Conservation (phyloP, 35 echinoderm and acorn worm species). For the Patiria miniata region DNA sequence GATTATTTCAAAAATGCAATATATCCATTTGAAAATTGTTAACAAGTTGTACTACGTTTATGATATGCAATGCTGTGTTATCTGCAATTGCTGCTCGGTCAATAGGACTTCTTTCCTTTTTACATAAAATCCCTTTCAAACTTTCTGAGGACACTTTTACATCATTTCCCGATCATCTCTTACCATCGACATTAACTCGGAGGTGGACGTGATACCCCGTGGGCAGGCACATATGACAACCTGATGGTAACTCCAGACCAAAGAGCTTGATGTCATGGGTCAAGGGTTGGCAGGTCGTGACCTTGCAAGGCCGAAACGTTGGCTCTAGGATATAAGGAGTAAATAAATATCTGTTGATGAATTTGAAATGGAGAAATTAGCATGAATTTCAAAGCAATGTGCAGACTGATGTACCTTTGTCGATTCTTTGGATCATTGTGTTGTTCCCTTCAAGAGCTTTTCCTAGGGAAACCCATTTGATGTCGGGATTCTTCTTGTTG, state of each 20-base stretch:
- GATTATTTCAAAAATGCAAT: no score
- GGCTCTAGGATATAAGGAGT: slow-evolving; percentile 60
- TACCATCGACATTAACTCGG: slow-evolving; percentile 70
- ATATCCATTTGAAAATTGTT: no score
- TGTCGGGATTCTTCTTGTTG: slow-evolving; percentile 58
- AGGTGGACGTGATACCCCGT: slow-evolving; percentile 88
- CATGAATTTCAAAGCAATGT: no score
- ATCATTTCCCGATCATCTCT: slow-evolving; percentile 19
- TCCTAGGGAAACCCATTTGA: slow-evolving; percentile 77
- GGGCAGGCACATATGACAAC: slow-evolving; percentile 69
- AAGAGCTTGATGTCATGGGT: slow-evolving; percentile 86
- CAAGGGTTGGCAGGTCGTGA: slow-evolving; percentile 30
- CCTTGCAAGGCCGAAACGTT: slow-evolving; percentile 61
- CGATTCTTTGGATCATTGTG: slow-evolving; percentile 34
- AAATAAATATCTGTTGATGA: slow-evolving; percentile 7
- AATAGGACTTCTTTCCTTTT: no score
- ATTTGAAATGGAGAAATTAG: no score
- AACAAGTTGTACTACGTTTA: no score
- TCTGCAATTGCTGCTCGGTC: no score
- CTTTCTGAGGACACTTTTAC: not conserved
- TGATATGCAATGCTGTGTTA: no score
- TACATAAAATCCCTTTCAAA: not conserved
- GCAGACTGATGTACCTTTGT: slow-evolving; percentile 51
- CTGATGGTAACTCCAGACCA: slow-evolving; percentile 76
- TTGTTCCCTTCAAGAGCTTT: slow-evolving; percentile 67